phyloP scores from a whole-genome alignment of 1,140 invertebrate genomes.

The Microvelia longipes region DNA sequence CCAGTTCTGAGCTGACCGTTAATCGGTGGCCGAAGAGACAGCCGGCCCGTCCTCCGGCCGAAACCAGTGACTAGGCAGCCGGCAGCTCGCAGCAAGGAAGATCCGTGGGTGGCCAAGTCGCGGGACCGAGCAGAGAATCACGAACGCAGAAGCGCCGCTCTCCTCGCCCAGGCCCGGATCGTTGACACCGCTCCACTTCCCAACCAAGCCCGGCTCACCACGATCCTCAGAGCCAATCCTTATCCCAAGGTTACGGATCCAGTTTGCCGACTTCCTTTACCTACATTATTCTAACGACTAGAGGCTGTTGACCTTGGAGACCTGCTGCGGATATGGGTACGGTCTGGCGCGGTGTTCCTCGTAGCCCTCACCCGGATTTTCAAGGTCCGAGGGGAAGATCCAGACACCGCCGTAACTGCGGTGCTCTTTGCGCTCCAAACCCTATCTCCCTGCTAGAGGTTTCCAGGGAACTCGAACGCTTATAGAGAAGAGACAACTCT shows the following conservation, averaged over 20 bases:
- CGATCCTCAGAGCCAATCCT: slow-evolving; percentile 42
- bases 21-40: slow-evolving; percentile 32
- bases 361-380: slow-evolving; percentile 57
- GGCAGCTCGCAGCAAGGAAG: slow-evolving; percentile 1
- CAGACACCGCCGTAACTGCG: slow-evolving; percentile 49
- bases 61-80: background rate
- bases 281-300: slow-evolving; percentile 79
- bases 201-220: slow-evolving; percentile 40
- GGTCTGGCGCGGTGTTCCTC: slow-evolving; percentile 46
- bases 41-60: background rate
- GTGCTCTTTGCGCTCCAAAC: slow-evolving; percentile 52
- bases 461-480: slow-evolving; percentile 57
- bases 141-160: too few species aligned
- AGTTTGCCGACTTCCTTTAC: slow-evolving; percentile 72
- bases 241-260: slow-evolving; percentile 68
- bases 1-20: slow-evolving; percentile 65
- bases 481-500: slow-evolving; percentile 69
- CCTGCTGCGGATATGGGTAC: slow-evolving; percentile 72
- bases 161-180: background rate
- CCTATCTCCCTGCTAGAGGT: slow-evolving; percentile 51
- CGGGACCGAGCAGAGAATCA: background rate
- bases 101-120: slow-evolving; percentile 5
- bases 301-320: slow-evolving; percentile 80
- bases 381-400: slow-evolving; percentile 50
- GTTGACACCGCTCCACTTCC: slow-evolving; percentile 4